Evolutionary conservation across 2,888 invertebrate genomes (phyloP).

Genomic region (Augiades crinisus): DNA sequence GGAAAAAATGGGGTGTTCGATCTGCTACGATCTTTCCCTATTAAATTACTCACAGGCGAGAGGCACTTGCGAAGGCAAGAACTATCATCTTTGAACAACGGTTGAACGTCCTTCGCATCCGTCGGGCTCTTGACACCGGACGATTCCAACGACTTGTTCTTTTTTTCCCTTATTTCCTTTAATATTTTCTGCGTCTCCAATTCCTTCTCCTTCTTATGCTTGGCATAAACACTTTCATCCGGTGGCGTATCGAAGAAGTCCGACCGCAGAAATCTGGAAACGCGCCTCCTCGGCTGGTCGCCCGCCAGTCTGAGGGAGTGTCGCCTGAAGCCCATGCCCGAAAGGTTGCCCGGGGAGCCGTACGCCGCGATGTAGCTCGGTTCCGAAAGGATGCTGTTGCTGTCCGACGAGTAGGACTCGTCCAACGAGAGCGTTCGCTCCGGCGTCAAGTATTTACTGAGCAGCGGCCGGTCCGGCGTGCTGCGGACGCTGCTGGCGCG

Average conservation of each 20-base stretch:
- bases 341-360: slow-evolving; percentile 41
- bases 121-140: slow-evolving; percentile 45
- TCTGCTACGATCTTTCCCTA: slow-evolving; percentile 66
- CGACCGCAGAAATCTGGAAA: slow-evolving; percentile 88
- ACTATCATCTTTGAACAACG: slow-evolving; percentile 47
- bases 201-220: slow-evolving; percentile 84
- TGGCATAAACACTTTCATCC: slow-evolving; percentile 84
- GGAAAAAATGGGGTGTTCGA: slow-evolving; percentile 75
- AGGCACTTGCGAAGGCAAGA: slow-evolving; percentile 52
- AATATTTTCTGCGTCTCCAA: slow-evolving; percentile 85
- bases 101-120: slow-evolving; percentile 43
- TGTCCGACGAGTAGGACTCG: slow-evolving; percentile 54
- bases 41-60: slow-evolving; percentile 56
- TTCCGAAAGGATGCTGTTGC: slow-evolving; percentile 55
- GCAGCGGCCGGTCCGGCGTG: slow-evolving; percentile 75
- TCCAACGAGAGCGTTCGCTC: slow-evolving; percentile 61
- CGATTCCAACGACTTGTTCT: slow-evolving; percentile 62
- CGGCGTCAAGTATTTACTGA: slow-evolving; percentile 80
- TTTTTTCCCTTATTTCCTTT: slow-evolving; percentile 85
- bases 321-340: slow-evolving; percentile 44
- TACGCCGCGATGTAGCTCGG: slow-evolving; percentile 67
- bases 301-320: slow-evolving; percentile 52
- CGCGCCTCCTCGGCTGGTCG: slow-evolving; percentile 80
- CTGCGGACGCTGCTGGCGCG: slow-evolving; percentile 46
- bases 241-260: slow-evolving; percentile 88